phyloP scores from a whole-genome alignment of 2,113 vertebrate genomes.

The Chamaetylas fuelleborni region DNA sequence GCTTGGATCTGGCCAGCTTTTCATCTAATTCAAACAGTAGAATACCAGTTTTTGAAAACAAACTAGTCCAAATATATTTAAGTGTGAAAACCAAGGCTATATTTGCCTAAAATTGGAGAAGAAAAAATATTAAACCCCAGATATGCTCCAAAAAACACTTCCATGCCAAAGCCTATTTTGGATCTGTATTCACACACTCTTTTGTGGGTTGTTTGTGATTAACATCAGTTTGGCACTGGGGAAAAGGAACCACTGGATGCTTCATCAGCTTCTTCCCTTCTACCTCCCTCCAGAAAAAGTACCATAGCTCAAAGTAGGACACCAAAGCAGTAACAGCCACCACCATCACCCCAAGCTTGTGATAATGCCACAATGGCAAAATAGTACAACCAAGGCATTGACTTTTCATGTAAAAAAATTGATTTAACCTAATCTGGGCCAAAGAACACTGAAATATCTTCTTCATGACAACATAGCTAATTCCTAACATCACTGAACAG shows the following conservation, averaged over 20 bases:
- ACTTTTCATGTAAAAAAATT: neutral
- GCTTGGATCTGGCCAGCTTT: conserved; percentile 8
- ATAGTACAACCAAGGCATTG: neutral
- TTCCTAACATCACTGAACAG: neutral
- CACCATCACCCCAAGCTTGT: neutral
- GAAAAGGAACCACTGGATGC: neutral
- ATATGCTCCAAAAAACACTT: neutral
- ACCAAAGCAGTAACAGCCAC: neutral
- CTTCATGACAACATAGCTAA: neutral
- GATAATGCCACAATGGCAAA: neutral
- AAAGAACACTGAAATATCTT: neutral
- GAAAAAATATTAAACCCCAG: neutral
- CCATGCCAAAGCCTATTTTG: neutral
- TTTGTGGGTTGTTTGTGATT: neutral
- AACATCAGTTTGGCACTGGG: neutral
- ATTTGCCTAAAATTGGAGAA: neutral
- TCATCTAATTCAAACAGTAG: conserved; percentile 19
- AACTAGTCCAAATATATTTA: neutral
- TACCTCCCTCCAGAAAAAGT: neutral
- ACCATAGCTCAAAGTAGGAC: neutral
- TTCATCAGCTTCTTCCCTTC: neutral
- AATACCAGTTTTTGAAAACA: neutral
- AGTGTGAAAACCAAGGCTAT: conserved; percentile 31
- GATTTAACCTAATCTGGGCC: neutral
- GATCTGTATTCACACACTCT: neutral